A percentile compares a stretch with the other conserved stretches of the same genome.
phyloP scores from a whole-genome alignment of 1,140 invertebrate species.

The Acromyrmex echinatior region DNA sequence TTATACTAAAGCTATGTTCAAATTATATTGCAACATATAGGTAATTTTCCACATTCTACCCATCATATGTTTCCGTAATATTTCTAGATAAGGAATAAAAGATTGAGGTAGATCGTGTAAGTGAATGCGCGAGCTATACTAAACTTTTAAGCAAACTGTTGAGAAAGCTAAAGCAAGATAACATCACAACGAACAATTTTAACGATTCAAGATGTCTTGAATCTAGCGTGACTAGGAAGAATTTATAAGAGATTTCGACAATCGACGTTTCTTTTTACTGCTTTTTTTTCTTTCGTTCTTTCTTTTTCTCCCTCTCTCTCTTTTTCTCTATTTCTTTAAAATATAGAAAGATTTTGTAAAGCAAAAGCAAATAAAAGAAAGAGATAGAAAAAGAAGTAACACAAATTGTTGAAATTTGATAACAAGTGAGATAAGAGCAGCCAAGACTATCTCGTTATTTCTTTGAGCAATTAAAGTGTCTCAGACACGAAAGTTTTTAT shows the following conservation, averaged over 20 bases:
- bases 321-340: not conserved
- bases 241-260: constrained; percentile 7
- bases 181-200: not conserved
- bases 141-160: not conserved
- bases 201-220: not conserved
- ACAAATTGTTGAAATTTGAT: constrained; percentile 57
- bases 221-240: not conserved
- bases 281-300: no score
- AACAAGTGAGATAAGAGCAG: constrained; percentile 57
- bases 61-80: not conserved
- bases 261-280: not conserved
- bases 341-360: not conserved
- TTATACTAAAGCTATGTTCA: not conserved
- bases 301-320: not conserved
- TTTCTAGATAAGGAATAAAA: constrained; percentile 25
- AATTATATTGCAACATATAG: not conserved
- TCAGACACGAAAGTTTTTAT: constrained; percentile 58
- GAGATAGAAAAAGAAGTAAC: constrained; percentile 17
- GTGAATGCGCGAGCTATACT: not conserved
- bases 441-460: constrained; percentile 44
- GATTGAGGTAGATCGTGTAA: constrained; percentile 18
- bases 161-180: constrained; percentile 17
- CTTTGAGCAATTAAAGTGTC: constrained; percentile 48
- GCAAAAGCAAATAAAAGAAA: not conserved
- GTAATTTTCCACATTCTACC: not conserved